phyloP scores from a whole-genome alignment of 2,797 vertebrate genomes.

The Acanthurus leucopareius region DNA sequence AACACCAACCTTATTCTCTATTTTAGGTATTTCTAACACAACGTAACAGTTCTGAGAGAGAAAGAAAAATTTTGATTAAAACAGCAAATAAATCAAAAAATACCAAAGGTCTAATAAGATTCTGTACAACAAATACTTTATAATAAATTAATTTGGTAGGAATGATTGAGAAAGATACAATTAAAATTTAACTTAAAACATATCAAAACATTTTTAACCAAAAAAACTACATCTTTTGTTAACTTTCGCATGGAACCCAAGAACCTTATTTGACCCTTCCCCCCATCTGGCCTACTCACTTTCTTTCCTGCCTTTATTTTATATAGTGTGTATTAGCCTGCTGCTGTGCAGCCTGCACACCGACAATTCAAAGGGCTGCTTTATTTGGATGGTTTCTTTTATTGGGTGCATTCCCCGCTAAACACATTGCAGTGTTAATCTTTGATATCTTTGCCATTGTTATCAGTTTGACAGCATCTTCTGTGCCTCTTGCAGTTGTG shows the following conservation, averaged over 20 bases:
- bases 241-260: neutral
- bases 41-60: neutral
- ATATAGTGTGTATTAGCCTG: slow-evolving; percentile 27
- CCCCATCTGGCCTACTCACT: neutral
- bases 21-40: neutral
- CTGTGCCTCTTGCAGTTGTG: neutral
- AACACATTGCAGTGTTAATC: neutral
- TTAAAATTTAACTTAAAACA: too few species aligned
- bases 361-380: slow-evolving; percentile 5
- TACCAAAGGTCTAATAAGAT: too few species aligned
- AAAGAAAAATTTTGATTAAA: too few species aligned
- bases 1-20: neutral
- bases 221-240: neutral
- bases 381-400: neutral
- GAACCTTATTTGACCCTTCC: neutral
- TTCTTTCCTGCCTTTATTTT: slow-evolving; percentile 5
- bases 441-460: neutral
- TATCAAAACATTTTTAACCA: too few species aligned
- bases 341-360: slow-evolving; percentile 13
- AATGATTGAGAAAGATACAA: too few species aligned
- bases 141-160: too few species aligned
- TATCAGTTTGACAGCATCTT: neutral
- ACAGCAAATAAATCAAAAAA: too few species aligned
- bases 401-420: neutral
- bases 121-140: too few species aligned